These are phyloP conservation scores for Pandemis heparana DNA, from an alignment of 2,888 invertebrate genomes.

Conservation along the genomic window DNA sequence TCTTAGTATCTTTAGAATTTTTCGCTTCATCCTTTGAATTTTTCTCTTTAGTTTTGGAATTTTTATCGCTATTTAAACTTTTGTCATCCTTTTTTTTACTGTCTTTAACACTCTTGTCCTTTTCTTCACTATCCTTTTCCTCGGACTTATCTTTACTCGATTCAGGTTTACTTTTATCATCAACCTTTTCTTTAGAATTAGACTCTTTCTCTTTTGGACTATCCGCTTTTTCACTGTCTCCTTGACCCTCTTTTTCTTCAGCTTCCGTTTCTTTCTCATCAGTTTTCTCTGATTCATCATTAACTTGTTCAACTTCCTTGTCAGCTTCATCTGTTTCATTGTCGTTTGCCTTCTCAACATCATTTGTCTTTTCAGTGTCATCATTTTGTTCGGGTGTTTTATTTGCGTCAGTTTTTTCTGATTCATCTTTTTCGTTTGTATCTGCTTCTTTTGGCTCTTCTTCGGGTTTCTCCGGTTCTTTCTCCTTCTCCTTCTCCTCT, in stretches of 20 bases:
- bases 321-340: slow-evolving; percentile 40
- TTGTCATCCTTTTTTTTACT: slow-evolving; percentile 35
- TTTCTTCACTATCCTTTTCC: slow-evolving; percentile 41
- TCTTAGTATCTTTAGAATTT: slow-evolving; percentile 34
- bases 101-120: slow-evolving; percentile 32
- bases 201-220: slow-evolving; percentile 44
- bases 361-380: slow-evolving; percentile 43
- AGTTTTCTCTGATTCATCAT: slow-evolving; percentile 40
- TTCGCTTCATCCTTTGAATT: slow-evolving; percentile 17
- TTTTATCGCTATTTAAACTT: slow-evolving; percentile 15
- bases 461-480: slow-evolving; percentile 30
- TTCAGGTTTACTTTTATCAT: slow-evolving; percentile 45
- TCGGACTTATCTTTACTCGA: slow-evolving; percentile 42
- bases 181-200: slow-evolving; percentile 48
- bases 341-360: slow-evolving; percentile 39
- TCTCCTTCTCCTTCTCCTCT: slow-evolving; percentile 53
- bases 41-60: slow-evolving; percentile 28
- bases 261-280: slow-evolving; percentile 34
- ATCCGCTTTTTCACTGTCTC: slow-evolving; percentile 44
- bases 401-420: slow-evolving; percentile 39
- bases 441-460: slow-evolving; percentile 43
- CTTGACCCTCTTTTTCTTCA: slow-evolving; percentile 35
- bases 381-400: slow-evolving; percentile 46
- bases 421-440: slow-evolving; percentile 37
- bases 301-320: slow-evolving; percentile 47